These are phyloP conservation scores for Dryas iulia DNA, from an alignment of 1,140 invertebrate species.

Conservation along the genomic window DNA sequence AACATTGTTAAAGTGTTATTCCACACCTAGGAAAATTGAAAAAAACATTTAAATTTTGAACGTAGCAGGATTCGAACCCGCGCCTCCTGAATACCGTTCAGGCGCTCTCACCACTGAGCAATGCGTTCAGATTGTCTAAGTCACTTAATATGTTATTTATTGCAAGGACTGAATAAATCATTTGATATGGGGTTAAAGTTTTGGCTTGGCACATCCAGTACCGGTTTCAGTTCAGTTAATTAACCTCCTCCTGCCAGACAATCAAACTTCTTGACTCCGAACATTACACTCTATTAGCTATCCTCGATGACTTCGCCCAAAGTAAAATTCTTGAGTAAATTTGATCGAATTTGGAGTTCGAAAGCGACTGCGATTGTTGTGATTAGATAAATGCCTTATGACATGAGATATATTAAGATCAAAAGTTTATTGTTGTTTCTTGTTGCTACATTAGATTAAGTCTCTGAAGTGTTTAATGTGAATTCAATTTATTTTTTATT, in stretches of 20 bases:
- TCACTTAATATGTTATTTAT: too few relatives aligned
- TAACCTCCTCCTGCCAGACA: conserved; percentile 11
- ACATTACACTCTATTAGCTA: background rate
- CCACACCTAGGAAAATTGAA: too few relatives aligned
- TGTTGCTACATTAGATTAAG: too few relatives aligned
- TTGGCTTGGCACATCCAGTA: background rate
- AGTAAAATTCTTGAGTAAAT: background rate
- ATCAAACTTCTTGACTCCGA: conserved; percentile 9
- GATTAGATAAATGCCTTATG: background rate
- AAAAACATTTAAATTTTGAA: too few relatives aligned
- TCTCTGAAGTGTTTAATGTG: too few relatives aligned
- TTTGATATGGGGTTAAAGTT: conserved; percentile 4
- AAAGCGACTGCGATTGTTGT: background rate
- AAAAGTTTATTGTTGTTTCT: too few relatives aligned
- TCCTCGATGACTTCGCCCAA: conserved; percentile 3
- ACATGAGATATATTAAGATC: background rate
- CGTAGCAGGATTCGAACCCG: too few relatives aligned
- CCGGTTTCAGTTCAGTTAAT: conserved; percentile 17
- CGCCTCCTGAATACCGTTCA: too few relatives aligned
- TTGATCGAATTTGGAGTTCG: background rate
- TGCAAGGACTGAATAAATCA: conserved; percentile 3
- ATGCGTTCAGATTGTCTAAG: too few relatives aligned
- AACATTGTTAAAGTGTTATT: too few relatives aligned
- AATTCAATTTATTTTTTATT: too few relatives aligned
- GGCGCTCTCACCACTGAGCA: too few relatives aligned